Base-by-base conservation (phyloP, 1,140 invertebrate genomes). In the Eupristina koningsbergeri region DNA sequence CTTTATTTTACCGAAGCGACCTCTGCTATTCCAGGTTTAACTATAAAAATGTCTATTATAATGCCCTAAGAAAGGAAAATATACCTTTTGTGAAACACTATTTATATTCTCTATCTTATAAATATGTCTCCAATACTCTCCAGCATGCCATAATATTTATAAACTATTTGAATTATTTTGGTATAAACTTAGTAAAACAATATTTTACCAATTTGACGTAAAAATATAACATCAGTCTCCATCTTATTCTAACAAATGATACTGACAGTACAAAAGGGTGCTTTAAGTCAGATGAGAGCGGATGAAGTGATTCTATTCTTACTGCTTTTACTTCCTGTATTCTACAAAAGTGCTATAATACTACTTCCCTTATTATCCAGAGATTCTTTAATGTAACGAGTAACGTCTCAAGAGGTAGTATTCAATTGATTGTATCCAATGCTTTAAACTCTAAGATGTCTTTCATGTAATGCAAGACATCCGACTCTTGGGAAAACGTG, bases 391-490 rank as follows among this genome's bases (percentile, higher is more conserved):
- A 77, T 71, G 61, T 61, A 83, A 83, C 81, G 81, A 77, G 74
- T 58, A 22, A 29, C 74, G 41, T 81, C 36, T 64, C 34, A 7
- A 45, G 13, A 50, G 69, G 29, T 26, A 29, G 9, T n/a, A 34
- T 76, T 50, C 81, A 67, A 67, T 82, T 76, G 61, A 76, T 67
- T 41, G 82, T 75, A 81, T 67, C 75, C 81, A 77, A 85, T 86
- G 86, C 84, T 86, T 86, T 86, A 86, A 86, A 85, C 85, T 86
- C 85, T 79, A 22, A 47, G 76, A 61, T 36, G 63, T 63, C 61
- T 29, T 26, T 29, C 39, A 67, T 29, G 63, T 64, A 64, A 64
- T 34, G 29, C 15, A 15, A 45, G 39, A 45, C 36, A 39, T 47
- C 36, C 11, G 31, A 64, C 41, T 80, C 58, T 80, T 67, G 41